Conservation (phyloP, 2,888 invertebrate genomes). For the Chrysodeixis includens region DNA sequence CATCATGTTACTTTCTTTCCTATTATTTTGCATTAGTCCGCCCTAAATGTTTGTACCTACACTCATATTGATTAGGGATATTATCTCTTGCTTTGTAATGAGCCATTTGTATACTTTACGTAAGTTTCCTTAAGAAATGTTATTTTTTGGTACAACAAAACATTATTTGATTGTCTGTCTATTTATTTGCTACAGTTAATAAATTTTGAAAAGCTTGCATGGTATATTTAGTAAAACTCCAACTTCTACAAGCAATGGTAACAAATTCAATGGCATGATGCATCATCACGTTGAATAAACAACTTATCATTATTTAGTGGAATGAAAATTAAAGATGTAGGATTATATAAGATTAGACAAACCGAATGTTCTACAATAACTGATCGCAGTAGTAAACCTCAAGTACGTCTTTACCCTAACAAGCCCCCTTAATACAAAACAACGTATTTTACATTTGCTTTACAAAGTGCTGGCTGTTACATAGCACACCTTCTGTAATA, state of each 20-base stretch:
- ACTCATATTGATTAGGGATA: constrained; percentile 71
- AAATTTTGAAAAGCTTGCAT: neutral
- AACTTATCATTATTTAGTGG: neutral
- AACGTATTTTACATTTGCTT: constrained; percentile 14
- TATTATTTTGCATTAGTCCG: constrained; percentile 81
- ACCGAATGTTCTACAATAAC: neutral
- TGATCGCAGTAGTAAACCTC: constrained; percentile 7
- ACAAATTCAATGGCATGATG: too few species aligned
- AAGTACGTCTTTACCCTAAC: constrained; percentile 9
- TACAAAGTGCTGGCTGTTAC: constrained; percentile 31
- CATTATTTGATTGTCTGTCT: neutral
- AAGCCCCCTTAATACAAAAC: constrained; percentile 6
- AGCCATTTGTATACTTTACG: constrained; percentile 28
- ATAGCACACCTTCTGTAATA: constrained; percentile 49
- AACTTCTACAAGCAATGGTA: too few species aligned
- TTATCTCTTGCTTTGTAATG: constrained; percentile 53
- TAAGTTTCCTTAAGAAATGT: neutral
- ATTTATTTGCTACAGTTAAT: neutral
- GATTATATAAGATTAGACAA: neutral
- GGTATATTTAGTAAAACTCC: too few species aligned
- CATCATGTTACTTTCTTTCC: constrained; percentile 88
- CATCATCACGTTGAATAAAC: too few species aligned
- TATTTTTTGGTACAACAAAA: constrained; percentile 17
- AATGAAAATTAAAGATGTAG: neutral
- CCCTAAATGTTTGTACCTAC: constrained; percentile 75